Evolutionary conservation across 2,888 invertebrate species (phyloP).

Genomic region (Eupithecia centaureata): DNA sequence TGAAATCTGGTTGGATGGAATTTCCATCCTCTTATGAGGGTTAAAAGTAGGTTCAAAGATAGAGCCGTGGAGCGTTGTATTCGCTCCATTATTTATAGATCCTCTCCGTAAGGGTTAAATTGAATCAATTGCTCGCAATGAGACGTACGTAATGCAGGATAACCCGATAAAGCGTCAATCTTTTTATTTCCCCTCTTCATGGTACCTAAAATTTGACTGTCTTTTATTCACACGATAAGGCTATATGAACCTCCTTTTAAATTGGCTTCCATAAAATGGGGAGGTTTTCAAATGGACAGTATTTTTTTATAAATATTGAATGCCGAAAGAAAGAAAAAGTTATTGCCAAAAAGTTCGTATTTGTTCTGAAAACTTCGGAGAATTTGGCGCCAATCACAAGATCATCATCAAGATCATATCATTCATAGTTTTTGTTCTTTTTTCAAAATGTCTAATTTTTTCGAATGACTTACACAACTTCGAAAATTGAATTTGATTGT

Average conservation of each 20-base stretch:
- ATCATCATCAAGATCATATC: too few relatives aligned
- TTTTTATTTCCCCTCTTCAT: constrained; percentile 14
- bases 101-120: constrained; percentile 19
- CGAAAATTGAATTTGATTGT: too few relatives aligned
- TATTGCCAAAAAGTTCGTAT: too few relatives aligned
- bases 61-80: constrained; percentile 6
- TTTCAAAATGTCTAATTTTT: not conserved
- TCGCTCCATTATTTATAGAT: constrained; percentile 26
- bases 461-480: too few relatives aligned
- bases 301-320: too few relatives aligned
- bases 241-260: not conserved
- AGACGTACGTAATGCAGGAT: constrained; percentile 12
- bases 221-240: not conserved
- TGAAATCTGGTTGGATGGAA: not conserved
- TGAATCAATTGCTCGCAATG: constrained; percentile 31
- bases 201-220: not conserved
- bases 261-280: too few relatives aligned
- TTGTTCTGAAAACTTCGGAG: too few relatives aligned
- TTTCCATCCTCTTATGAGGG: not conserved
- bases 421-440: not conserved
- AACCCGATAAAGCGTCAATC: constrained; percentile 27
- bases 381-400: too few relatives aligned
- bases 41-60: not conserved
- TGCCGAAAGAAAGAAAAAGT: too few relatives aligned
- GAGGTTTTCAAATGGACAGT: too few relatives aligned